Base-by-base conservation (phyloP, 2,797 vertebrate species). In the Salmo trutta region DNA sequence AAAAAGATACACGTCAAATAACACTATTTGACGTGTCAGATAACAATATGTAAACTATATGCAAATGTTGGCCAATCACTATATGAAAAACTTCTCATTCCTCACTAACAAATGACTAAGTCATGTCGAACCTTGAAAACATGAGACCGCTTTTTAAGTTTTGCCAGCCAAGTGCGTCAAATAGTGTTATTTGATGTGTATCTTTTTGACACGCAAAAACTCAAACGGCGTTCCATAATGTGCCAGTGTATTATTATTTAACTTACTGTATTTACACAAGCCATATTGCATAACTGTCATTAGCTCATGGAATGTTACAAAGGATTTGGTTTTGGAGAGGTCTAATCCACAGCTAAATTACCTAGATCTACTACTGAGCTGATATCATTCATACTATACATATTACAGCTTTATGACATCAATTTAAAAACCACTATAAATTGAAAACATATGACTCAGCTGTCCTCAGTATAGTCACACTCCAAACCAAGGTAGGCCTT, bases 401-500 rank as follows among this genome's bases (percentile, higher is more conserved):
- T 17, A 41, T 41, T 41, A 70, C 16, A 10, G 36, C 8, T 14
- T 24, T 51, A 73, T 54, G 17, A 33, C 16, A 54, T 59, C 52
- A 2, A 53, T 17, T 54, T 21, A 21, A 51, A 71, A 10, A 31
- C 17, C 8, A 27, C 29, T 19, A 52, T 17, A 19, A 16, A 16
- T 24, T 24, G 53, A 27, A 56, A 73, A 7, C 31, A 5, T 52
- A 59, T 73, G 71, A 73, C 52, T 73, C 71, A 56, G 53, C 71
- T 71, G 29, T 73, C 53, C 21, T 56, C 19, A 2, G 19, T 41
- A 41, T 36, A 36, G 33, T 7, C 67, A n/a, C 67, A 70, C 68
- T 70, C 56, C 19, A 41, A 70, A 70, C n/a, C 33, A 21, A 15
- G 19, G 31, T 36, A 47, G 41, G 41, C 41, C 41, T 4, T n/a